Percentiles rank a stretch among this genome's conserved stretches.
Evolutionary conservation across 2,888 invertebrate species (phyloP).

Genomic region (Tribolium freemani): DNA sequence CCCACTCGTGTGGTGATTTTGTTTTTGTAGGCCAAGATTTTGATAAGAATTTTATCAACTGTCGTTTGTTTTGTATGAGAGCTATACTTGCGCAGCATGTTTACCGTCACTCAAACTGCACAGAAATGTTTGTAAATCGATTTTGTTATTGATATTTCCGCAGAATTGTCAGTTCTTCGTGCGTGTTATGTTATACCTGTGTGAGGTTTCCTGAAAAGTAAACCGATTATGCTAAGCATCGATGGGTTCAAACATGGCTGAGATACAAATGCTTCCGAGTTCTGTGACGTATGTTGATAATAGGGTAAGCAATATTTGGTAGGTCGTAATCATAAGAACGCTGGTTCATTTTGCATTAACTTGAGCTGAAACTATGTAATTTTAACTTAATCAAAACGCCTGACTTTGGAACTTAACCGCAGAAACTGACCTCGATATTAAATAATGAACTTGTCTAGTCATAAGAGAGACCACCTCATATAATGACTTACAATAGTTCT

Average conservation of each 20-base stretch:
- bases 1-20: neutral
- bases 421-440: neutral
- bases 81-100: neutral
- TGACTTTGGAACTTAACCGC: neutral
- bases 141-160: neutral
- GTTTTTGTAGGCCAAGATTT: conserved; percentile 7
- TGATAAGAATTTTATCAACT: conserved; percentile 12
- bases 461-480: neutral
- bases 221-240: conserved; percentile 16
- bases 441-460: neutral
- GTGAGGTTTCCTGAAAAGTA: conserved; percentile 6
- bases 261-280: conserved; percentile 59
- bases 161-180: neutral
- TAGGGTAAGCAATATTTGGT: conserved; percentile 55
- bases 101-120: conserved; percentile 1
- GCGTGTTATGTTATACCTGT: neutral
- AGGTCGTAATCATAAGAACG: neutral
- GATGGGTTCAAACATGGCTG: conserved; percentile 40
- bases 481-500: neutral
- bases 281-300: conserved; percentile 58
- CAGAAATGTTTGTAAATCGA: neutral
- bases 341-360: neutral
- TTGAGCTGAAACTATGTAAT: neutral
- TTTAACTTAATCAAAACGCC: neutral
- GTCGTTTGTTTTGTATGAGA: neutral